Conservation (phyloP, 92 coral and sea anemone species). For the Porites rus region DNA sequence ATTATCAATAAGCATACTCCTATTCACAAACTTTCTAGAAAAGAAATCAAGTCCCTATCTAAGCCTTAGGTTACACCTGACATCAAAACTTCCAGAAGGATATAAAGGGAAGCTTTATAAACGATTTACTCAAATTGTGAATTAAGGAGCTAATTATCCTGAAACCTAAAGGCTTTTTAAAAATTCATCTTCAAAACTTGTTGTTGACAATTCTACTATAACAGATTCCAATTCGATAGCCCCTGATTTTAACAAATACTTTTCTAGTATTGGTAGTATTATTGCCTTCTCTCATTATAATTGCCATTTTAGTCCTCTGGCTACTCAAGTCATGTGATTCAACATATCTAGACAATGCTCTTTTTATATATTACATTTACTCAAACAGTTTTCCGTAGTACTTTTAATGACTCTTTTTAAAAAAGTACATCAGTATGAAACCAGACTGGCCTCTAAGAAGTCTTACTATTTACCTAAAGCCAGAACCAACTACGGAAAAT, state of each 20-base stretch:
- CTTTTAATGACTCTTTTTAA: too few species aligned
- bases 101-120: slow-evolving; percentile 37
- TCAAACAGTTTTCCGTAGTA: too few species aligned
- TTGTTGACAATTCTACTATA: slow-evolving; percentile 4
- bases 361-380: too few species aligned
- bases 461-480: too few species aligned
- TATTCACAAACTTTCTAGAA: slow-evolving; percentile 29
- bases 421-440: too few species aligned
- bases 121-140: slow-evolving; percentile 25
- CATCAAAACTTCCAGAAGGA: slow-evolving; percentile 46
- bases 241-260: slow-evolving; percentile 35
- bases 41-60: slow-evolving; percentile 39
- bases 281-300: too few species aligned
- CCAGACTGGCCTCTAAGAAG: too few species aligned
- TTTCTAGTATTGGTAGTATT: slow-evolving; percentile 34
- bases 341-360: too few species aligned
- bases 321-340: too few species aligned
- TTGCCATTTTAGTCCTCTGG: too few species aligned
- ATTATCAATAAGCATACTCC: slow-evolving; percentile 40
- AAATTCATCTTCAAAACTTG: slow-evolving; percentile 40
- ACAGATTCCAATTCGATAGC: slow-evolving; percentile 41
- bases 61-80: slow-evolving; percentile 69
- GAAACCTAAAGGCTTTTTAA: slow-evolving; percentile 32
- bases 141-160: slow-evolving; percentile 51
- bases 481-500: too few species aligned